A percentile compares a stretch with the other conserved stretches of the same genome.
phyloP scores from a whole-genome alignment of 1,140 invertebrate genomes.

The Meteorus sp. region DNA sequence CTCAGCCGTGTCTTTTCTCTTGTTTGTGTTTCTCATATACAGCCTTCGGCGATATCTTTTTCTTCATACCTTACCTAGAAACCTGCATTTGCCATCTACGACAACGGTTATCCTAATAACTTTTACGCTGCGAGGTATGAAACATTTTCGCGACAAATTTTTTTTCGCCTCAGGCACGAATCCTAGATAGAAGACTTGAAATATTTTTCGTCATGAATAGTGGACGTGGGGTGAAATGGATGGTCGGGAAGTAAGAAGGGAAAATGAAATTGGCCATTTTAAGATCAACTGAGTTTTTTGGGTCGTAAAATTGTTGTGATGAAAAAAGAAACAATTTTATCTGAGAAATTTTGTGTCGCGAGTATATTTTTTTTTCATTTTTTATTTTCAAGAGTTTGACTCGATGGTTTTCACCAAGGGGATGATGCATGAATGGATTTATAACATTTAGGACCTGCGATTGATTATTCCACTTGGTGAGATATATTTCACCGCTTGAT shows the following conservation, averaged over 20 bases:
- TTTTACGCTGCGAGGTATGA: slow-evolving; percentile 22
- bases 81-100: not conserved
- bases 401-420: not conserved
- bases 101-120: slow-evolving; percentile 25
- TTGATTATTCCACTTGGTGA: slow-evolving; percentile 21
- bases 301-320: not conserved
- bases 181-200: slow-evolving; percentile 7
- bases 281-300: not conserved
- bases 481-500: slow-evolving; percentile 23
- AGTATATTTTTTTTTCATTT: too few species aligned
- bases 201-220: slow-evolving; percentile 10
- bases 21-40: not conserved
- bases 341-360: too few species aligned
- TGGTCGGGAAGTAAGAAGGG: not conserved
- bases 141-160: slow-evolving; percentile 19
- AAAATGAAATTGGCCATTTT: slow-evolving; percentile 3
- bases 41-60: too few species aligned
- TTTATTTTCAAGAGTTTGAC: too few species aligned
- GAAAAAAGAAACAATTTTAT: too few species aligned
- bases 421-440: too few species aligned
- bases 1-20: not conserved
- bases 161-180: slow-evolving; percentile 11
- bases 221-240: too few species aligned
- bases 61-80: not conserved
- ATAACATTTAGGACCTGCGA: too few species aligned